These are phyloP conservation scores for Actenoides lindsayi DNA, from an alignment of 2,113 vertebrate species.

Conservation along the genomic window DNA sequence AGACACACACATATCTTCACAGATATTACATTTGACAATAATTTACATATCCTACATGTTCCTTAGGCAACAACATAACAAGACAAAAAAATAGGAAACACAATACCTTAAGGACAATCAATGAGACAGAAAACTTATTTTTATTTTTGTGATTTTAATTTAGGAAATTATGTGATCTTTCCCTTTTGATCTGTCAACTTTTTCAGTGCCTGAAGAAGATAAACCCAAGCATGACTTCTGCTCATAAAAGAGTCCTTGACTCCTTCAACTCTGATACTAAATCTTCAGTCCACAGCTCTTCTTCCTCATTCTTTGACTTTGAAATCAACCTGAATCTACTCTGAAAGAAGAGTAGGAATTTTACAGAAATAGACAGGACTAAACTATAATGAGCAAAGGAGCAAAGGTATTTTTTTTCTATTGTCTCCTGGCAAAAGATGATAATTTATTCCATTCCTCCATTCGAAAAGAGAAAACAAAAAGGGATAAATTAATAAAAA, in stretches of 20 bases:
- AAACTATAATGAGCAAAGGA: neutral
- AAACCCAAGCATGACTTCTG: neutral
- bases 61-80: neutral
- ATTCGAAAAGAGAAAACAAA: neutral
- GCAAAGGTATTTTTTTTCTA: neutral
- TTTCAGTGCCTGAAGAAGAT: neutral
- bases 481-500: neutral
- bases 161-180: neutral
- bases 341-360: neutral
- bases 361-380: neutral
- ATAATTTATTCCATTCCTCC: neutral
- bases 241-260: neutral
- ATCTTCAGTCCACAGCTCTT: neutral
- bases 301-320: neutral
- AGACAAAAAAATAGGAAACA: neutral
- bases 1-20: neutral
- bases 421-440: neutral
- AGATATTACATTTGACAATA: neutral
- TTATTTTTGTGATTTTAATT: neutral
- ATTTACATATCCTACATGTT: neutral
- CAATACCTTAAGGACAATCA: neutral
- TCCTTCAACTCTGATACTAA: neutral
- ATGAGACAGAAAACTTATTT: neutral
- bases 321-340: neutral
- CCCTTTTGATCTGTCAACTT: neutral